A percentile compares a stretch with the other conserved stretches of the same genome.
These are phyloP conservation scores for Microcaecilia unicolor DNA, from an alignment of 2,797 vertebrate genomes.

Conservation along the genomic window DNA sequence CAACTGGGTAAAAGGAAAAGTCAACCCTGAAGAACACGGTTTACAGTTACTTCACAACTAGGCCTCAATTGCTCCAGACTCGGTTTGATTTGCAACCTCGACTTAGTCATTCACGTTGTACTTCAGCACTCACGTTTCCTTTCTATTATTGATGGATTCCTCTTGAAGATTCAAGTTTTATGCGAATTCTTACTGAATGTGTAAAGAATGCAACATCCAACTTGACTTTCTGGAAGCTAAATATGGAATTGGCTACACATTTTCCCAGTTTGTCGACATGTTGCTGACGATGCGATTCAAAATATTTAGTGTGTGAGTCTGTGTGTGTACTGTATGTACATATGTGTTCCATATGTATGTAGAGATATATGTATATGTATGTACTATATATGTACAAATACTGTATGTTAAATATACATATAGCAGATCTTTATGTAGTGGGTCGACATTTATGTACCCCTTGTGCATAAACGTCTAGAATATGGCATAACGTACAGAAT, in stretches of 20 bases:
- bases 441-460: no score
- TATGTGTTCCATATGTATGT: conserved; percentile 49
- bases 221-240: conserved; percentile 39
- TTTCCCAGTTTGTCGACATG: conserved; percentile 47
- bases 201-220: conserved; percentile 32
- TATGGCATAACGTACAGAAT: no score
- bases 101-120: conserved; percentile 32
- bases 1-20: conserved; percentile 44
- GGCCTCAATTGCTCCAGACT: conserved; percentile 51
- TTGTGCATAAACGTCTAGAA: no score
- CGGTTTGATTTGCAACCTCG: conserved; percentile 52
- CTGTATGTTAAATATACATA: no score
- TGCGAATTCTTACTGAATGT: conserved; percentile 34
- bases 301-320: conserved; percentile 55
- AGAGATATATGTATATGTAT: no score
- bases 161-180: conserved; percentile 23
- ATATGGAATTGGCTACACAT: conserved; percentile 39
- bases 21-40: conserved; percentile 54
- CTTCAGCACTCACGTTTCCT: conserved; percentile 38
- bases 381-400: conserved; percentile 46
- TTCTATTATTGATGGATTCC: conserved; percentile 31
- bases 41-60: conserved; percentile 56
- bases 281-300: conserved; percentile 45
- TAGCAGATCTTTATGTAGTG: no score
- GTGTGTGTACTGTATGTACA: conserved; percentile 59